phyloP scores from a whole-genome alignment of 1,140 invertebrate species.

The Apis dorsata region DNA sequence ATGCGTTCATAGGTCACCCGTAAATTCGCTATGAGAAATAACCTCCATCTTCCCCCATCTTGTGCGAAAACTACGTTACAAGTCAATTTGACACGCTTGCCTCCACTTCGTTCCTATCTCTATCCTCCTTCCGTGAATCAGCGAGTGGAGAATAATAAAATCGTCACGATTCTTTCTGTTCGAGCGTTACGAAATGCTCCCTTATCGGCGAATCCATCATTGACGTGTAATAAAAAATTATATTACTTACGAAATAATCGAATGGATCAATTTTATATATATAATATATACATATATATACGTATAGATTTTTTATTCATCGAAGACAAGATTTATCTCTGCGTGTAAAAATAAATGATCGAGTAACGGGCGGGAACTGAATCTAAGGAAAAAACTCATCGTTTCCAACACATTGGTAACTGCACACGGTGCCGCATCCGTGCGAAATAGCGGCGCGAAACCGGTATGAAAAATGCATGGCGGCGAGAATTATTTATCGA shows the following conservation, averaged over 20 bases:
- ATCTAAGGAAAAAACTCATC: background rate
- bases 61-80: constrained; percentile 51
- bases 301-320: background rate
- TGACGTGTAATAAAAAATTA: too few relatives aligned
- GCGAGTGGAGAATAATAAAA: background rate
- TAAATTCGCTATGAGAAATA: constrained; percentile 31
- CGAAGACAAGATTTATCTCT: background rate
- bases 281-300: too few relatives aligned
- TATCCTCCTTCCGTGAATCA: background rate
- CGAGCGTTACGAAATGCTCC: background rate
- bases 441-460: background rate
- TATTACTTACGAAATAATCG: too few relatives aligned
- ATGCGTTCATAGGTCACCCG: constrained; percentile 14
- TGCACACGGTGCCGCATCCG: background rate
- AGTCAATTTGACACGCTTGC: constrained; percentile 54
- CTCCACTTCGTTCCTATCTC: background rate
- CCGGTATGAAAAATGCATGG: constrained; percentile 53
- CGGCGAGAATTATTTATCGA: constrained; percentile 59
- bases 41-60: background rate
- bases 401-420: too few relatives aligned
- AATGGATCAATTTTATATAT: too few relatives aligned
- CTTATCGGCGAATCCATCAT: background rate
- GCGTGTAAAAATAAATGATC: background rate
- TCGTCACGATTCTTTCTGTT: background rate
- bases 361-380: background rate